Evolutionary conservation across 1,140 invertebrate genomes (phyloP), one percentile per base, ranked within the genome.

Genomic region (Tribolium madens): DNA sequence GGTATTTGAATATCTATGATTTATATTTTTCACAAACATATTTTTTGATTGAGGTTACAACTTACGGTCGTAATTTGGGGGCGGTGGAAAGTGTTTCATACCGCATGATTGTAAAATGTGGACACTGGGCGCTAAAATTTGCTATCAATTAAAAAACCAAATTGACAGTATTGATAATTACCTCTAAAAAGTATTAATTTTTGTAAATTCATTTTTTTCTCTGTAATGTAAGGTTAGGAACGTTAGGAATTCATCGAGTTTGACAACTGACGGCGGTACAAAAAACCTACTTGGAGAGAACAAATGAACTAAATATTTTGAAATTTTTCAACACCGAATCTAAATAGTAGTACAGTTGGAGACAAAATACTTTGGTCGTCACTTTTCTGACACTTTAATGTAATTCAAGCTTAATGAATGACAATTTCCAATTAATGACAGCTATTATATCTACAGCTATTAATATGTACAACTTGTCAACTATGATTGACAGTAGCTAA

Each of bases 1-100:
- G 94, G 93, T 76, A 92, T 89, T 83, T 93, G 91, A 81, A 95
- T 88, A 84, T 91, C 93, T 95, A 75, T n/a, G 79, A 83, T 73
- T 70, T 42, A 2, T 83, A 81, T 60, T 76, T 26, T 4, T 1
- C 21, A 26, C 6, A 21, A 21, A 21, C 33, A 78, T 72, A 68
- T 36, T 9, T 17, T 18, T 75, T 64, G 13, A 18, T 10, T 42
- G 36, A n/a, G 36, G 13, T 2, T 10, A n/a, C n/a, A 70, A 81
- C 83, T 87, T 88, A 92, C 91, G 84, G 76, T 89, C 87, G 84
- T 89, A 91, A 78, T 88, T 88, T 78, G 87, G 86, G 46, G 91
- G 91, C 6, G 88, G 86, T 47, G 87, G 80, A 84, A 90, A 93
- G 81, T 90, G 87, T 85, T 92, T 92, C 12, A 93, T 86, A 17